Evolutionary conservation across 2,113 vertebrate species (phyloP), one percentile per base, ranked within the genome.

Genomic region (Zootoca vivipara): DNA sequence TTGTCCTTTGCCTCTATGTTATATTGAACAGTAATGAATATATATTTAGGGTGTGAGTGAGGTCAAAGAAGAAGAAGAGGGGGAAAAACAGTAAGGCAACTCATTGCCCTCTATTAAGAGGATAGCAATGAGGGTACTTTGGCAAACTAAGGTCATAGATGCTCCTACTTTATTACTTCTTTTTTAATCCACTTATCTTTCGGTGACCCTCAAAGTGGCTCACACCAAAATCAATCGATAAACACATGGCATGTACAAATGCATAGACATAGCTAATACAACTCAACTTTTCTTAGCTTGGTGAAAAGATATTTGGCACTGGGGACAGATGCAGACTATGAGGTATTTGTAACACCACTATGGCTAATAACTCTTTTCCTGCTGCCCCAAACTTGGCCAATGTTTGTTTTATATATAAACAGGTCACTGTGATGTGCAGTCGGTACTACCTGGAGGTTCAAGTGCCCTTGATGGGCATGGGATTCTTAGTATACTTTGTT

Each of bases 11-110:
- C 16, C 58, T 62, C 58, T 20, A 4, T 62, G 58, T 3, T 62
- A 16, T 62, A 62, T 20, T 62, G 58, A 85, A 78, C 92, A 38
- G 78, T 35, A 88, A n/a, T 88, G 58, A 20, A 93, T 81, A 30
- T 30, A 70, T 92, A n/a, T 95, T 92, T 89, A 77, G 84, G 92
- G 88, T 91, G 92, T 82, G 93, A 62, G 16, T 15, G 58, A 62
- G 58, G 16, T 62, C 1, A 3, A 58, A 58, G 56, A 18, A 58
- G 7, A 9, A 46, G 42, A 10, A 46, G 42, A 10, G 9, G 42
- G 2, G 9, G 42, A 94, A 94, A 74, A 94, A 94, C 90, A 93
- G 91, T 70, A 87, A 93, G 90, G 92, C 80, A 73, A 92, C 72
- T 91, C 28, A n/a, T 70, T 70, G 46, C 28, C 69, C 5, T 28